Evolutionary conservation across 53 echinoderm and acorn worm species (phyloP).

Genomic region (Paracentrotus lividus): DNA sequence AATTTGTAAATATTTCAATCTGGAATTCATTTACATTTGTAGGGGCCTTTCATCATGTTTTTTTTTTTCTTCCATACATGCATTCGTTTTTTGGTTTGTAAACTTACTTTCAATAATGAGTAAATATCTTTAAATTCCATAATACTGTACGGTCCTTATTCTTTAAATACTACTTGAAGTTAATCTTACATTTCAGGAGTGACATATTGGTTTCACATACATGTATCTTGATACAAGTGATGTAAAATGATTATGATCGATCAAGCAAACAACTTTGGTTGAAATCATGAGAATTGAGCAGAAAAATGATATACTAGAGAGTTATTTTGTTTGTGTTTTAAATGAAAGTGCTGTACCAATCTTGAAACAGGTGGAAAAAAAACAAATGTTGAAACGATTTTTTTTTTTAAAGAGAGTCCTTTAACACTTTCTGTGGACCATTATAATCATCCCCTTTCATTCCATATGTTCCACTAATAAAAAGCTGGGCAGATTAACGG

Average conservation of each 20-base stretch:
- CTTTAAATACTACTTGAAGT: too few species aligned
- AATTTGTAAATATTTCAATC: neutral
- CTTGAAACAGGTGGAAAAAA: neutral
- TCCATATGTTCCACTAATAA: constrained; percentile 19
- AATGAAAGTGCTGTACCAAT: too few species aligned
- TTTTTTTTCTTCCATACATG: neutral
- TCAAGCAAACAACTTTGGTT: too few species aligned
- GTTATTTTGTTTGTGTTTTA: too few species aligned
- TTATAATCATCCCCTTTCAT: constrained; percentile 6
- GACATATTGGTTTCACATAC: too few species aligned
- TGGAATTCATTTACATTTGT: neutral
- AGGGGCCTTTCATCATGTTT: neutral
- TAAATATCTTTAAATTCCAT: neutral
- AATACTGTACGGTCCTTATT: neutral
- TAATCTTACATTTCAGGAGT: too few species aligned
- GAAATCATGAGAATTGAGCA: too few species aligned
- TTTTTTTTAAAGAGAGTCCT: neutral
- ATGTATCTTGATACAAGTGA: too few species aligned
- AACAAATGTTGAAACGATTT: neutral
- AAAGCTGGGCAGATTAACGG: neutral
- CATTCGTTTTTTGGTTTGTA: neutral
- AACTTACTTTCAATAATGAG: neutral
- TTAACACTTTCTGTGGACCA: neutral
- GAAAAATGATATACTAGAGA: too few species aligned
- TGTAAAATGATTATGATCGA: too few species aligned